Percentiles rank a stretch among this genome's conserved stretches.
Evolutionary conservation across 2,888 invertebrate species (phyloP).

Genomic region (Erebia aethiops): DNA sequence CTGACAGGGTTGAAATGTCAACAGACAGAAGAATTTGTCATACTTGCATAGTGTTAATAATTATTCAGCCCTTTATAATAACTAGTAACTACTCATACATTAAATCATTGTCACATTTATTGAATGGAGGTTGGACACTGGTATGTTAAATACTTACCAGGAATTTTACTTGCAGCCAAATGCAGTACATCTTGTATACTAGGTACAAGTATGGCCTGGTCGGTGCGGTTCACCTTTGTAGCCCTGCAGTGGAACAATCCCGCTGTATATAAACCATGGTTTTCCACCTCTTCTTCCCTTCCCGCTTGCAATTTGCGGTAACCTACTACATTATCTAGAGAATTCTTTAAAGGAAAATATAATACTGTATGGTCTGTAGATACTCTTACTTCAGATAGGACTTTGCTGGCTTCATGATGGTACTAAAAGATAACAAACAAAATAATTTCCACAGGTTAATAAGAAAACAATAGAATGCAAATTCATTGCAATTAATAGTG

Average conservation of each 20-base stretch:
- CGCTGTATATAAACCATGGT: constrained; percentile 63
- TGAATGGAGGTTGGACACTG: too few species aligned
- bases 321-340: constrained; percentile 84
- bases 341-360: constrained; percentile 86
- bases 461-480: too few species aligned
- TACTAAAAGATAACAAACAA: constrained; percentile 60
- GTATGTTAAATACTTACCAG: constrained; percentile 56
- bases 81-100: too few species aligned
- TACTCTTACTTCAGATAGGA: constrained; percentile 81
- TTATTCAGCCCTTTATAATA: too few species aligned
- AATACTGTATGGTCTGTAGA: constrained; percentile 78
- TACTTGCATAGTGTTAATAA: too few species aligned
- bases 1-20: too few species aligned
- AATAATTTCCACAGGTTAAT: not conserved
- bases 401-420: constrained; percentile 69
- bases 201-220: constrained; percentile 79
- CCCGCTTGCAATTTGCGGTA: constrained; percentile 83
- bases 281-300: constrained; percentile 64
- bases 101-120: too few species aligned
- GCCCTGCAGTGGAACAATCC: constrained; percentile 69
- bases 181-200: constrained; percentile 72
- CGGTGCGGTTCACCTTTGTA: constrained; percentile 59
- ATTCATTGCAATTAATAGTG: too few species aligned
- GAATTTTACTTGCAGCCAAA: constrained; percentile 73
- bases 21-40: too few species aligned